phyloP scores from a whole-genome alignment of 2,888 invertebrate species.

The Rhamnusium bicolor region DNA sequence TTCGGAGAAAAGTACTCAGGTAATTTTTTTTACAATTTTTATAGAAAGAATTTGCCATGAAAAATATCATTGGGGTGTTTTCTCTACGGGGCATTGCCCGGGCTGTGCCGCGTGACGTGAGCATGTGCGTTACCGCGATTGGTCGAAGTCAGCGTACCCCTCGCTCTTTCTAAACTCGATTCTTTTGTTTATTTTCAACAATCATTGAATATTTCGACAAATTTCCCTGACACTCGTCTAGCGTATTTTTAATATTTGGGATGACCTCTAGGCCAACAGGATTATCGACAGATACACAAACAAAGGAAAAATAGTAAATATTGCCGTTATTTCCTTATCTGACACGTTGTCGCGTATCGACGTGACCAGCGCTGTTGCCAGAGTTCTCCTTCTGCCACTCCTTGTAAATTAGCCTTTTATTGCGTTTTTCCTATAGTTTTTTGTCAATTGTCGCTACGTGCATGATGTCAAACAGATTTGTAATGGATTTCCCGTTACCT shows the following conservation, averaged over 20 bases:
- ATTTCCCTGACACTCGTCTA: not conserved
- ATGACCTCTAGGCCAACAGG: not conserved
- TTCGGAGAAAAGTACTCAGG: conserved; percentile 8
- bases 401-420: conserved; percentile 50
- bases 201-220: not conserved
- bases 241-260: not conserved
- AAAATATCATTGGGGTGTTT: conserved; percentile 30
- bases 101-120: conserved; percentile 64
- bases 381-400: conserved; percentile 55
- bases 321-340: conserved; percentile 41
- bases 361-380: conserved; percentile 62
- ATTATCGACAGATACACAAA: not conserved
- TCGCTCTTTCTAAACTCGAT: conserved; percentile 48
- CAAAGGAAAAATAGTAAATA: conserved; percentile 30
- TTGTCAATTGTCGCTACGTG: not conserved
- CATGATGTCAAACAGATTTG: not conserved
- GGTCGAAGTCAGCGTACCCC: conserved; percentile 54
- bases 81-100: conserved; percentile 62
- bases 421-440: conserved; percentile 24
- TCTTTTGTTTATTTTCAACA: conserved; percentile 57
- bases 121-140: conserved; percentile 65
- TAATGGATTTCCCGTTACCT: not conserved
- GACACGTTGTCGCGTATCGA: conserved; percentile 59
- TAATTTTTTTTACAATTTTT: not conserved
- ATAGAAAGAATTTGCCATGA: not conserved